Percentiles rank a stretch among this genome's conserved stretches.
These are phyloP conservation scores for Lysandra coridon DNA, from an alignment of 2,888 invertebrate genomes.

Conservation along the genomic window DNA sequence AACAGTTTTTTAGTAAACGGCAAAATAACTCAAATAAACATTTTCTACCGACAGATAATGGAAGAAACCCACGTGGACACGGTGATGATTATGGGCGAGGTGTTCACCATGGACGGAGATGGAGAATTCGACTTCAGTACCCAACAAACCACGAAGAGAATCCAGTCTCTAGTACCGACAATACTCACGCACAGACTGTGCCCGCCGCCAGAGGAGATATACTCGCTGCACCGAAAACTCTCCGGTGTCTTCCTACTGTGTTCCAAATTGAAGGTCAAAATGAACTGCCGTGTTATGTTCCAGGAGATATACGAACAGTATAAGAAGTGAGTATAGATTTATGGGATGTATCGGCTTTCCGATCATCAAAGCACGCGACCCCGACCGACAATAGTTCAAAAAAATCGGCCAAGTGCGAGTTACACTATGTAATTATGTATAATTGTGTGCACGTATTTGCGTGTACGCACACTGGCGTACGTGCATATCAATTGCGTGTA, in stretches of 20 bases:
- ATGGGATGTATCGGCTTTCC: no score
- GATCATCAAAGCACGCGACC: no score
- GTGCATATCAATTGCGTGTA: background rate
- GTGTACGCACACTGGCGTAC: no score
- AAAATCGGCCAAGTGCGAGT: no score
- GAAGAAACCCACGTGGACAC: constrained; percentile 97
- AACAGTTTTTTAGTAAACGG: constrained; percentile 23
- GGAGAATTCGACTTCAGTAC: constrained; percentile 94
- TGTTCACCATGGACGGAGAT: constrained; percentile 86
- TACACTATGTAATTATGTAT: no score
- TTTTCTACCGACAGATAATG: constrained; percentile 82
- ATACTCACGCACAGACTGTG: constrained; percentile 96
- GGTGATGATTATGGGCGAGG: constrained; percentile 98
- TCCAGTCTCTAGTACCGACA: constrained; percentile 94
- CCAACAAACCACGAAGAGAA: constrained; percentile 87
- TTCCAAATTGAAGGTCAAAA: constrained; percentile 89
- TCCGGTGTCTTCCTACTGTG: constrained; percentile 97
- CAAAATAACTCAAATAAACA: background rate
- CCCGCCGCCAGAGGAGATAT: constrained; percentile 99
- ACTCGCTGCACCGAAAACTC: constrained; percentile 97
- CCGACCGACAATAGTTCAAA: no score
- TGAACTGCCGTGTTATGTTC: constrained; percentile 92
- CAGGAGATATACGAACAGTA: constrained; percentile 88
- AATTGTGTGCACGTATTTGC: no score
- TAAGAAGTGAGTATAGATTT: constrained; percentile 46